These are phyloP conservation scores for Scaptomyza cyrtandrae DNA, from an alignment of 2,888 invertebrate genomes.

Conservation along the genomic window DNA sequence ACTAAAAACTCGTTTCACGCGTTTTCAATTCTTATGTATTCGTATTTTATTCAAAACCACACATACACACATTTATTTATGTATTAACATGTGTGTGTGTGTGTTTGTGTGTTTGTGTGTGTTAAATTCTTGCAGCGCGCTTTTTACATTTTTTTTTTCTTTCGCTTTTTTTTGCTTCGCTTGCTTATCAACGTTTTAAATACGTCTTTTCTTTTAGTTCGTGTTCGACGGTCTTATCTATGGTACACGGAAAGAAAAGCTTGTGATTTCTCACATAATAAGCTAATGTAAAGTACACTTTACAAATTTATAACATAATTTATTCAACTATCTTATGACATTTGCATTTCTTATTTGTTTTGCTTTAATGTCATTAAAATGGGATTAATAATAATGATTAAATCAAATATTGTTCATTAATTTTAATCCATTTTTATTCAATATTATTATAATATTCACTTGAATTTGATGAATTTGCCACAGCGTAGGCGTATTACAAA, in stretches of 20 bases:
- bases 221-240: constrained; percentile 59
- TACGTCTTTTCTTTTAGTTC: constrained; percentile 74
- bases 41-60: constrained; percentile 54
- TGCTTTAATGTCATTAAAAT: too few species aligned
- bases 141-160: constrained; percentile 54
- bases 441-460: neutral
- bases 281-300: too few species aligned
- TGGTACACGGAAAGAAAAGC: constrained; percentile 39
- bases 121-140: constrained; percentile 70
- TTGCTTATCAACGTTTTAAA: constrained; percentile 70
- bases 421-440: too few species aligned
- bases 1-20: constrained; percentile 78
- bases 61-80: constrained; percentile 17
- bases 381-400: too few species aligned
- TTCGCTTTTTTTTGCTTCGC: constrained; percentile 35
- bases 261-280: too few species aligned
- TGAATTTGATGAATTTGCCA: neutral
- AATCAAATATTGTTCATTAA: too few species aligned
- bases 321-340: too few species aligned
- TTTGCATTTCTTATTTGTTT: too few species aligned
- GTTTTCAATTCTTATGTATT: constrained; percentile 68
- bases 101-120: constrained; percentile 30
- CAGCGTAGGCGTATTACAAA: constrained; percentile 20
- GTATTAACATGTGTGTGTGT: constrained; percentile 8
- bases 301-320: too few species aligned